Base-by-base conservation (phyloP, 2,888 invertebrate species). In the Scotopteryx bipunctaria region DNA sequence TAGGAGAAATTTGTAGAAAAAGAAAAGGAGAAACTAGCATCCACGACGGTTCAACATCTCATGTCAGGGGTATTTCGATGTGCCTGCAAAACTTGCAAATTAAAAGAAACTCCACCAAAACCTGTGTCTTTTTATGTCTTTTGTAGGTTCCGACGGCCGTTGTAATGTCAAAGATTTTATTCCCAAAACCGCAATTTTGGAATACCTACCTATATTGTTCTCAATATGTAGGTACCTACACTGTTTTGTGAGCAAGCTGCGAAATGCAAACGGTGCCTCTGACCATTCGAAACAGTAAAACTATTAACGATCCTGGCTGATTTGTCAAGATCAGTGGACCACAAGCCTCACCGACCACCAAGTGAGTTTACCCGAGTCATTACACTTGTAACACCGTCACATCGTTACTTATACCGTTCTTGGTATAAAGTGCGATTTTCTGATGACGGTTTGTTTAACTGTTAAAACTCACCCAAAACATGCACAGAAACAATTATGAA, bases 391-490 rank as follows among this genome's bases (percentile, higher is more conserved):
- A 78, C 67, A 73, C 77, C 19, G 27, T 78, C 82, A 78, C 77
- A 73, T 76, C 71, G 73, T 77, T 74, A 78, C 71, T 72, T 78
- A 80, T 66, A 70, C 80, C 73, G 79, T 83, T 81, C 72, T 73
- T 72, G 63, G 73, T 74, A 70, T 73, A 76, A 70, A 78, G 78
- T 71, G 75, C 64, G 68, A 75, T 85, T 73, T 83, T 79, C 73
- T 68, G 53, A 56, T 63, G 64, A 76, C 81, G 78, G 83, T 81
- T 82, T n/a, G n/a, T n/a, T n/a, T n/a, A n/a, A n/a, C n/a, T n/a
- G n/a, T n/a, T n/a, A n/a, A 83, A 56, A 55, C 71, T 82, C 81
- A 86, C 74, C 74, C 75, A 71, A 75, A 69, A 64, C 66, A 64
- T 60, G 63, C 63, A 59, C 61, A 68, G 66, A 64, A 75, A 78